Conservation (phyloP, 2,113 vertebrate species). For the Corythornis cristatus region DNA sequence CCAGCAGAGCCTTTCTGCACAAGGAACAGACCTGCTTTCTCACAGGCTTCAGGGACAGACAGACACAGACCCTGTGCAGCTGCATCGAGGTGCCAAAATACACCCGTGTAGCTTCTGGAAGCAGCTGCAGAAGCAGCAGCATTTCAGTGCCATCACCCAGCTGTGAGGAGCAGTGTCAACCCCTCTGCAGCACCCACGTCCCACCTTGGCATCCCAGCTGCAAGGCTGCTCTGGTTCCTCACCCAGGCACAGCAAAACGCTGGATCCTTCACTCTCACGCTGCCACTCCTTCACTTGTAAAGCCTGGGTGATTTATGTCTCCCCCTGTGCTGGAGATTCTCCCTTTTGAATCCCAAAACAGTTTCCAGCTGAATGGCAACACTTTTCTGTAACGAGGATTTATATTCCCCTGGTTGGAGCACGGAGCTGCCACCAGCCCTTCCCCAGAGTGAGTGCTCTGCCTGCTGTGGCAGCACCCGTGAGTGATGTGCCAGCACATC, state of each 20-base stretch:
- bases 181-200: background rate
- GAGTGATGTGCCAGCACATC: background rate
- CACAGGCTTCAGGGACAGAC: background rate
- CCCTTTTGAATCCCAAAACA: background rate
- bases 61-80: too few relatives aligned
- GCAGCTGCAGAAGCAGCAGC: background rate
- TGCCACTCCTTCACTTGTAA: background rate
- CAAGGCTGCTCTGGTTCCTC: accelerated
- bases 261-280: background rate
- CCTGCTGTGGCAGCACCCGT: background rate
- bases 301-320: background rate
- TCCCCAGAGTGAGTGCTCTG: accelerated
- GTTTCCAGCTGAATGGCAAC: background rate
- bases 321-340: background rate
- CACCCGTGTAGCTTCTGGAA: background rate
- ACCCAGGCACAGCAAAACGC: accelerated
- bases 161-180: background rate
- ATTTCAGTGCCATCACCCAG: accelerated
- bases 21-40: background rate
- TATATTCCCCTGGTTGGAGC: background rate
- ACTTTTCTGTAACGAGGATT: background rate
- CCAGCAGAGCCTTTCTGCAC: background rate
- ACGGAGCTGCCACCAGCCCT: background rate
- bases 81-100: background rate
- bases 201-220: background rate